Evolutionary conservation across 1,140 invertebrate genomes (phyloP), one percentile per base, ranked within the genome.

Genomic region (Aphelenchoides avenae): DNA sequence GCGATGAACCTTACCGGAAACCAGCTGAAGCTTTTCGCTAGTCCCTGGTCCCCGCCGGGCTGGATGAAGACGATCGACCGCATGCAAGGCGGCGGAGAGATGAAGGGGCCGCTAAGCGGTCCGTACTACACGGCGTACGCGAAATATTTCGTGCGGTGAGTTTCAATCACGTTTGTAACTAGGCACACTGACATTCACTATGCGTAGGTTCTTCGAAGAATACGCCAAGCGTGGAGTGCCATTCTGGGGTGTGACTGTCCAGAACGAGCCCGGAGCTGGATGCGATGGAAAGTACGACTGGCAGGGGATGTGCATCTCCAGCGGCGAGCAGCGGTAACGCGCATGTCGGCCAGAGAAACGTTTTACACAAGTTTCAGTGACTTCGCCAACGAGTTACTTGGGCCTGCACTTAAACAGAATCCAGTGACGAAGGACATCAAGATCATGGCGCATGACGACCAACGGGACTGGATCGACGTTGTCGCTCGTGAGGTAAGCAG

Each of bases 41-140:
- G 85, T 7, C 83, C 87, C n/a, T 94, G 90, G 90, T 86, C 85
- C 51, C 83, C 90, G 0, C 91, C 91, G 0, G 76, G 80, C 3
- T 94, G 89, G 89, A 94, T 94, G 89, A 95, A 94, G 79, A 86
- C 84, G 0, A 88, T 87, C 65, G 79, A 85, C 20, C 78, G 76
- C 41, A 49, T 58, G 57, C 79, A 76, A 51, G 82, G 82, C 13
- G 67, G 75, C 24, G 84, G 84, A 1, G 63, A 64, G 15, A 72
- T 93, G 1, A 83, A 84, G 57, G 75, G 78, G 1, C 78, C 71
- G 47, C 69, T 77, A 20, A 78, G 77, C 26, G 80, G 79, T n/a
- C 53, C 85, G 46, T 88, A 86, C 72, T 90, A 87, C 70, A 84
- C 87, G 75, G 76, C 83, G 0, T 91, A 84, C 80, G 87, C 87